Evolutionary conservation across 1,140 invertebrate genomes (phyloP).

Genomic region (Octopus bimaculoides): DNA sequence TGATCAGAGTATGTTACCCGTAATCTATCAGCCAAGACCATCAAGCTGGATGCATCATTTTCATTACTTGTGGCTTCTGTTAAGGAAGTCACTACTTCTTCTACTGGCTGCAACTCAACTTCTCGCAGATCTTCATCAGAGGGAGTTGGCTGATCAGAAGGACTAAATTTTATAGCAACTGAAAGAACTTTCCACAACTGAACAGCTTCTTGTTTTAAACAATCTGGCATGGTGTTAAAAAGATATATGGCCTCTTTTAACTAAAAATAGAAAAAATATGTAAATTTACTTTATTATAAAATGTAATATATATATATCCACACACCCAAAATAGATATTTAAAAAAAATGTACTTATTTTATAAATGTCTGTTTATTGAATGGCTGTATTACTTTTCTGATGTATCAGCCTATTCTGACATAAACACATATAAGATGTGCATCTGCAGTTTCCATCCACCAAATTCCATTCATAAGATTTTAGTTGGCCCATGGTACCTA

Average conservation of each 20-base stretch:
- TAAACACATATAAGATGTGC: too few species aligned
- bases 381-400: too few species aligned
- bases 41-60: background rate
- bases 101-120: background rate
- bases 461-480: too few species aligned
- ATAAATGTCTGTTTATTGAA: too few species aligned
- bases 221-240: constrained; percentile 1
- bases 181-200: constrained; percentile 1
- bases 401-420: too few species aligned
- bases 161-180: background rate
- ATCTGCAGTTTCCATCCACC: too few species aligned
- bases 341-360: too few species aligned
- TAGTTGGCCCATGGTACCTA: too few species aligned
- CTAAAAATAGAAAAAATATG: background rate
- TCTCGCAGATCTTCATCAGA: background rate
- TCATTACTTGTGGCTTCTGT: background rate
- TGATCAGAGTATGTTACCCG: background rate
- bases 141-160: background rate
- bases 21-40: background rate
- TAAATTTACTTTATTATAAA: too few species aligned
- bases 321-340: too few species aligned
- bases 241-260: constrained; percentile 2
- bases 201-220: constrained; percentile 4
- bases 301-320: too few species aligned
- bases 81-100: background rate